Percentiles rank a stretch among this genome's conserved stretches.
These are phyloP conservation scores for Anseranas semipalmata DNA, from an alignment of 2,113 vertebrate species.

Conservation along the genomic window DNA sequence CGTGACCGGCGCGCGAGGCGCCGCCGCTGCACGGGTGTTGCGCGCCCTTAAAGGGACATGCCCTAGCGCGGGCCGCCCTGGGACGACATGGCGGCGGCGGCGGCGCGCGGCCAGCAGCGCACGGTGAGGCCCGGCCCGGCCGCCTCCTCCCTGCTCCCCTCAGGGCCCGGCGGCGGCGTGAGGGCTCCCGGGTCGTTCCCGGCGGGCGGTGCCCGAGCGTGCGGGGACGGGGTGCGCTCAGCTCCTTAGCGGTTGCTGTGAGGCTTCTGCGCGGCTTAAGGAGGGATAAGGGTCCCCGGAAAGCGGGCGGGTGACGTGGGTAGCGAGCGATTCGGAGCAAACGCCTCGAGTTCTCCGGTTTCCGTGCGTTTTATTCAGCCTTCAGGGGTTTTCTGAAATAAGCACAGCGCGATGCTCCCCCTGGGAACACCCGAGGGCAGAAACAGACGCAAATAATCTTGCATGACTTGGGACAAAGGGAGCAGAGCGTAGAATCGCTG, in stretches of 20 bases:
- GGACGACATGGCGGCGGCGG: slow-evolving; percentile 47
- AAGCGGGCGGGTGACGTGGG: not conserved
- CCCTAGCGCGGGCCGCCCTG: fast-evolving
- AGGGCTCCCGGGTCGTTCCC: too few species aligned
- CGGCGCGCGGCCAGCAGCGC: not conserved
- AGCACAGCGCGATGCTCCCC: not conserved
- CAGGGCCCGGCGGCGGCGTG: too few species aligned
- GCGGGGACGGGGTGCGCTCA: too few species aligned
- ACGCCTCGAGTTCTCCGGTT: not conserved
- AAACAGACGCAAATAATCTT: not conserved
- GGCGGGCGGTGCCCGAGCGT: not conserved
- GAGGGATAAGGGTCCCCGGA: not conserved
- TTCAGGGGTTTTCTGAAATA: too few species aligned
- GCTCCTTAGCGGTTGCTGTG: too few species aligned
- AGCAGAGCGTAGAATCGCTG: not conserved
- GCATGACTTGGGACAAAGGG: not conserved
- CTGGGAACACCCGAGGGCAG: not conserved
- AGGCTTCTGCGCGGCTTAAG: not conserved
- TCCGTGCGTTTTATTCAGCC: too few species aligned
- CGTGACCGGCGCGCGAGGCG: not conserved
- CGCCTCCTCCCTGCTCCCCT: too few species aligned
- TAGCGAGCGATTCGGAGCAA: not conserved
- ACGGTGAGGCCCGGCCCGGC: slow-evolving; percentile 9
- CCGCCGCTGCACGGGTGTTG: not conserved
- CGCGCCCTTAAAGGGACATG: slow-evolving; percentile 40